These are phyloP conservation scores for Cataglyphis altisquamis DNA, from an alignment of 2,888 invertebrate species.

Conservation along the genomic window DNA sequence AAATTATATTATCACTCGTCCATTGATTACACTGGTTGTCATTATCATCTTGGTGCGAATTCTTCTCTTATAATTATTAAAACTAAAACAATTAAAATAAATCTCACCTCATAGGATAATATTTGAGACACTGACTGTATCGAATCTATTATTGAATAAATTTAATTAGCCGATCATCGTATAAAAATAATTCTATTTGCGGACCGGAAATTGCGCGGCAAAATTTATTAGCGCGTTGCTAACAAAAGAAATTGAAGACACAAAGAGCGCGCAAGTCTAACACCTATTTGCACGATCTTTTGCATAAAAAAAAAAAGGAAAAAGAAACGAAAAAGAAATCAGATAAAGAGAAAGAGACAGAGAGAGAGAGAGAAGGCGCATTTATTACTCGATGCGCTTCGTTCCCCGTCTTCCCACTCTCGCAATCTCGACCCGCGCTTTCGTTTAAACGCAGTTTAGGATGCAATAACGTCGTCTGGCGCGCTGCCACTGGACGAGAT, in stretches of 20 bases:
- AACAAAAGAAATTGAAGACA: constrained; percentile 16
- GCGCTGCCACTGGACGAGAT: constrained; percentile 64
- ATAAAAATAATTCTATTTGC: constrained; percentile 45
- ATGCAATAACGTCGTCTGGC: constrained; percentile 72
- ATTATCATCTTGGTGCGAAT: background rate
- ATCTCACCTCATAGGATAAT: no score
- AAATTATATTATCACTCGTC: constrained; percentile 1
- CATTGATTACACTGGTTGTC: background rate
- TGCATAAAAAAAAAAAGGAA: background rate
- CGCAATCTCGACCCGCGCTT: constrained; percentile 52
- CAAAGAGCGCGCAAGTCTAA: background rate
- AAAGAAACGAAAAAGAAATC: background rate
- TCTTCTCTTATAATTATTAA: background rate
- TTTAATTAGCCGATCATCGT: no score
- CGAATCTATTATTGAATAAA: no score
- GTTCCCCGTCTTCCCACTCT: constrained; percentile 6
- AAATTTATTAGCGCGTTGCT: constrained; percentile 47
- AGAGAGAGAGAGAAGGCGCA: background rate
- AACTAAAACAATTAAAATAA: no score
- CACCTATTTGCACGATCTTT: background rate
- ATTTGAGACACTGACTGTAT: no score
- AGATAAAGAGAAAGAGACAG: no score
- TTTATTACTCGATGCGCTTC: constrained; percentile 21
- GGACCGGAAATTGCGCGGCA: constrained; percentile 64
- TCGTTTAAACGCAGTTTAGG: constrained; percentile 71